A percentile compares a stretch with the other conserved stretches of the same genome.
Evolutionary conservation across 2,113 vertebrate species (phyloP).

Genomic region (Ptyas mucosa): DNA sequence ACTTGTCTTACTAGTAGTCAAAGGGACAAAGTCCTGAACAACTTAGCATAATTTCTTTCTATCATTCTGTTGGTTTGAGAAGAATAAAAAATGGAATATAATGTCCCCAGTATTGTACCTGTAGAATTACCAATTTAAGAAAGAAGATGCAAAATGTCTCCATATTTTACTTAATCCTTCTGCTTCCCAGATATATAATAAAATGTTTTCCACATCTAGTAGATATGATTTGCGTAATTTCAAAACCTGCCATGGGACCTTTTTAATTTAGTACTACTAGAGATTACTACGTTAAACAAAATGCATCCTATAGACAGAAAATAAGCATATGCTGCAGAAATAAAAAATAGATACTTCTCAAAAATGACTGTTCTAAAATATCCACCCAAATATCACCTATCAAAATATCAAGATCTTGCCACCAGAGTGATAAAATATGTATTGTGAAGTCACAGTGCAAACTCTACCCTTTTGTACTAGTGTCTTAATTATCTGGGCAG

Average conservation of each 20-base stretch:
- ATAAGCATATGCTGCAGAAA: neutral
- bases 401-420: neutral
- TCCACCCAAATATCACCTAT: neutral
- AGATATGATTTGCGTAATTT: neutral
- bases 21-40: neutral
- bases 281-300: neutral
- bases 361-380: neutral
- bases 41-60: neutral
- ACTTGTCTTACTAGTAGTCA: neutral
- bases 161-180: neutral
- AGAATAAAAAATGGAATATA: neutral
- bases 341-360: neutral
- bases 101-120: neutral
- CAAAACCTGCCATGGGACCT: neutral
- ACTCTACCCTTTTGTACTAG: neutral
- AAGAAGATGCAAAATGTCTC: neutral
- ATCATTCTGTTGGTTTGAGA: neutral
- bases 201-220: neutral
- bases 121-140: neutral
- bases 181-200: neutral
- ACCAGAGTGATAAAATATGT: neutral
- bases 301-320: slow-evolving; percentile 5
- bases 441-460: neutral
- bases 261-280: neutral
- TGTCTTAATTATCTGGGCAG: neutral